These are phyloP conservation scores for Falcunculus frontatus DNA, from an alignment of 2,113 vertebrate species.

Conservation along the genomic window DNA sequence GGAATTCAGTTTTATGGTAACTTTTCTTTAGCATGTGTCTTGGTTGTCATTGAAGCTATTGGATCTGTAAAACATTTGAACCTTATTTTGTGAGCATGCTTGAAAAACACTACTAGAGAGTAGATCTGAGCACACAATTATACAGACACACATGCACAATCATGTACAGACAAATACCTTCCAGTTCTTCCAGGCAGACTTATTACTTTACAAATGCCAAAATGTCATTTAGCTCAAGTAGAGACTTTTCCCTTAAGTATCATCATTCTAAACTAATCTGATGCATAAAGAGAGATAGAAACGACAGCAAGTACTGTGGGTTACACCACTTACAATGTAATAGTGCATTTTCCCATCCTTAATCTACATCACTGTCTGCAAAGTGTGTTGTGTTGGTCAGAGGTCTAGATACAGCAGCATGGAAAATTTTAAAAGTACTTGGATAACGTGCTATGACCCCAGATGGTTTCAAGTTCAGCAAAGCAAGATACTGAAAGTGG, in stretches of 20 bases:
- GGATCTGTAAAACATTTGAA: background rate
- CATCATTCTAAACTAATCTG: background rate
- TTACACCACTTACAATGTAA: background rate
- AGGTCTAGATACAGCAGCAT: background rate
- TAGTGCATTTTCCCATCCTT: background rate
- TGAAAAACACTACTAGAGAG: background rate
- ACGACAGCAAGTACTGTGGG: background rate
- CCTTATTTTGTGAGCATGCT: background rate
- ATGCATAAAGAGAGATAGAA: background rate
- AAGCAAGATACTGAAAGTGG: background rate
- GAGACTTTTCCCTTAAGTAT: background rate
- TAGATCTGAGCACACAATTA: background rate
- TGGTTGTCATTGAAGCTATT: background rate
- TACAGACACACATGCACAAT: background rate
- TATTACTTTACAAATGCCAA: background rate
- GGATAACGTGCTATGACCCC: background rate
- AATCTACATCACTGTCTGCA: background rate
- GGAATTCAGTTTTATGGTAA: background rate
- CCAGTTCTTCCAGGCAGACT: background rate
- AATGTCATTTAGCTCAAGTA: background rate
- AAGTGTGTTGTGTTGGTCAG: background rate
- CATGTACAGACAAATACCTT: background rate
- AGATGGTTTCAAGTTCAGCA: background rate
- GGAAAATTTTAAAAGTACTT: background rate
- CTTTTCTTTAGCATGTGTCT: background rate